These are phyloP conservation scores for Trachemys scripta DNA, from an alignment of 2,113 vertebrate species.

Conservation along the genomic window DNA sequence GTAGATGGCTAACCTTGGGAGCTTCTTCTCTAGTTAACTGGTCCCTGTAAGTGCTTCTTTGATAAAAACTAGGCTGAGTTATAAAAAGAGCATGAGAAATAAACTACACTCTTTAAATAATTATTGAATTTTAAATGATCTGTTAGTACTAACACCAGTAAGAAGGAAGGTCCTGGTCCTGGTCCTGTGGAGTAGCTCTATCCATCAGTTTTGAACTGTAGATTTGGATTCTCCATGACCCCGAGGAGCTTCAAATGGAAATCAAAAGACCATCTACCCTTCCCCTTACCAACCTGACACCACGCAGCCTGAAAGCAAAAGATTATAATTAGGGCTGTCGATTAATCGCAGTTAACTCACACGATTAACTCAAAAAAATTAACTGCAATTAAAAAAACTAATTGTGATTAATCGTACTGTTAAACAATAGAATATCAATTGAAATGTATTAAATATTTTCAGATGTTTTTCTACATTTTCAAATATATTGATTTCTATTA, in stretches of 20 bases:
- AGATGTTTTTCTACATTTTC: no score
- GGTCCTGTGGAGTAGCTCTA: not conserved
- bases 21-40: not conserved
- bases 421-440: no score
- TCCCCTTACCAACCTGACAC: not conserved
- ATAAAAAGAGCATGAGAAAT: not conserved
- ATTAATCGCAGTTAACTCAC: no score
- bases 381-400: no score
- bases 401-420: no score
- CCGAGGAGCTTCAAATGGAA: not conserved
- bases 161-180: no score
- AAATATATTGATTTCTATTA: no score
- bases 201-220: not conserved
- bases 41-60: not conserved
- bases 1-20: not conserved
- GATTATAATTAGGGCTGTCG: no score
- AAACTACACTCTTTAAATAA: not conserved
- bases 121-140: not conserved
- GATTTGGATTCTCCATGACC: not conserved
- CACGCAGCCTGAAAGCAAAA: not conserved
- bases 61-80: not conserved
- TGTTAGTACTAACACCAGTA: no score
- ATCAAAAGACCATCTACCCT: no score
- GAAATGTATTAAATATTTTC: no score
- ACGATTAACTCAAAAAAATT: no score